Evolutionary conservation across 2,113 vertebrate species (phyloP), one percentile per base, ranked within the genome.

Genomic region (Gila orcuttii): DNA sequence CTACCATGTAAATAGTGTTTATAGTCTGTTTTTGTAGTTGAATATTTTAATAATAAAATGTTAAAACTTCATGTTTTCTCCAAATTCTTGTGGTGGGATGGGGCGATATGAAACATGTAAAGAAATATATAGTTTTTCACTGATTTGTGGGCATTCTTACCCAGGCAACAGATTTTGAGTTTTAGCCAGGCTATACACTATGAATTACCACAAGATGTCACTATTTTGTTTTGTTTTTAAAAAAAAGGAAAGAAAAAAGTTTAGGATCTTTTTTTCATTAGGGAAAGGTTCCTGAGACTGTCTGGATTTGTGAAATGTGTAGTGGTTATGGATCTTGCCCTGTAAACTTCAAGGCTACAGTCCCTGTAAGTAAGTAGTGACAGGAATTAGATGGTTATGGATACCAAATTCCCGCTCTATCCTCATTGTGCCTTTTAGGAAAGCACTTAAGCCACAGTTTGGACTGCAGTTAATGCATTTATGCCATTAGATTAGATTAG

Each of bases 21-120:
- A 95, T 95, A 96, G 93, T 92, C 89, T 90, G 90, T 94, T 91
- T 95, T 96, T 95, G 93, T 95, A 94, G 93, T 93, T 96, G 92
- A 93, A 93, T 95, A 95, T 96, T 96, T 96, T 95, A 95, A 94
- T 96, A 95, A 95, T 94, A 95, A 96, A 95, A 90, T 82, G 83
- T 92, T 82, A 89, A 94, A 95, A 94, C 13, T 25, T n/a, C 71
- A 17, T 87, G 62, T 86, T 76, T 66, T 71, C 9, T 42, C 39
- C 21, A 6, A 57, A 8, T 57, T 57, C 19, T 57, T 57, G 55
- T 23, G 66, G 7, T 36, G 66, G 17, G 8, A 39, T 33, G 66
- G 7, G 8, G 31, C 36, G 17, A 68, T 68, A 19, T 21, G 31
- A 69, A 69, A 69, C 64, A 57, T 19, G 13, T 15, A 66, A 0